Evolutionary conservation across 92 coral and sea anemone genomes (phyloP).

Genomic region (Galaxea fascicularis): DNA sequence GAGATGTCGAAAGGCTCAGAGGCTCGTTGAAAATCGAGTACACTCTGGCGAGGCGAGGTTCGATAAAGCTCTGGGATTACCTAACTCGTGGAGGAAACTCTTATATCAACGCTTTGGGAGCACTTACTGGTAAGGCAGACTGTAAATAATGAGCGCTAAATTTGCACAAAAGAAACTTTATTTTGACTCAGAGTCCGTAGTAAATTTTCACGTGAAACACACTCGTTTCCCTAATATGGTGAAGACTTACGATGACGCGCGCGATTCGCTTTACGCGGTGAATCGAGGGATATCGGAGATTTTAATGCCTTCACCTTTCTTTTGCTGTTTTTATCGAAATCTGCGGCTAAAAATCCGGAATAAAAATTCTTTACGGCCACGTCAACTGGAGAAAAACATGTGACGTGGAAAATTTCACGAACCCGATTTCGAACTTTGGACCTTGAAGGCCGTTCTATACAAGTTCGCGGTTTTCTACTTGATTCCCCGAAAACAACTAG

Average conservation of each 20-base stretch:
- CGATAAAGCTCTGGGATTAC: constrained; percentile 86
- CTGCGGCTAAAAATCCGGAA: neutral
- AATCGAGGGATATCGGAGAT: neutral
- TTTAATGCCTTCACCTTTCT: neutral
- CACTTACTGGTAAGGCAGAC: constrained; percentile 83
- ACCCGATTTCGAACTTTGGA: constrained; percentile 38
- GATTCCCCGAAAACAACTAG: constrained; percentile 1
- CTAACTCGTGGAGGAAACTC: constrained; percentile 82
- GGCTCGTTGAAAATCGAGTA: constrained; percentile 92
- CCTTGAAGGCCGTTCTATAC: neutral
- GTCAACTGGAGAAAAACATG: constrained; percentile 27
- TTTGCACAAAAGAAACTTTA: neutral
- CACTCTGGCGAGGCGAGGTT: constrained; percentile 90
- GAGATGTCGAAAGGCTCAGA: constrained; percentile 78
- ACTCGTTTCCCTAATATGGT: constrained; percentile 52
- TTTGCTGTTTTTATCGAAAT: neutral
- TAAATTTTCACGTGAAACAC: constrained; percentile 42
- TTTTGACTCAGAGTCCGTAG: constrained; percentile 21
- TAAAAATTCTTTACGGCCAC: constrained; percentile 25
- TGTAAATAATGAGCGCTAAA: neutral
- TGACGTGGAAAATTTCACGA: constrained; percentile 40
- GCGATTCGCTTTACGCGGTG: constrained; percentile 22
- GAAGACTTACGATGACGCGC: constrained; percentile 34
- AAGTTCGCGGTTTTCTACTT: neutral
- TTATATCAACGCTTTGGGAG: constrained; percentile 91